Conservation (phyloP, 2,888 invertebrate species). For the Phengaris arion region DNA sequence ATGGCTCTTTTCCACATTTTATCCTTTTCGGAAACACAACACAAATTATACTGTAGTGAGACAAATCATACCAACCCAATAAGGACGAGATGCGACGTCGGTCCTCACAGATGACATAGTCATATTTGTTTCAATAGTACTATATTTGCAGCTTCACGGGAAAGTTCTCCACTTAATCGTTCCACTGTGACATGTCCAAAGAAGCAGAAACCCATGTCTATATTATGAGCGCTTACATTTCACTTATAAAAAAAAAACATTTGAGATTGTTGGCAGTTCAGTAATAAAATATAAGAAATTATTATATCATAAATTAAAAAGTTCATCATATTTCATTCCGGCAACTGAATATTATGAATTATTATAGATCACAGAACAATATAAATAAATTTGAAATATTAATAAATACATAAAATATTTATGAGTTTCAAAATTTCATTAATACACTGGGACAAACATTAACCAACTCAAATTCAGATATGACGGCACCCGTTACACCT, state of each 20-base stretch:
- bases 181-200: slow-evolving; percentile 67
- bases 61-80: slow-evolving; percentile 38
- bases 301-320: slow-evolving; percentile 43
- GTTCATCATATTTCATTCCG: slow-evolving; percentile 34
- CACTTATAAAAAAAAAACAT: slow-evolving; percentile 51
- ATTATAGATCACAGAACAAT: slow-evolving; percentile 16
- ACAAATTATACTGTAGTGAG: slow-evolving; percentile 82
- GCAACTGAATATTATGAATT: slow-evolving; percentile 22
- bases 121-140: slow-evolving; percentile 47
- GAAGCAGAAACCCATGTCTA: slow-evolving; percentile 65
- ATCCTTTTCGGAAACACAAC: slow-evolving; percentile 93
- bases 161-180: slow-evolving; percentile 47
- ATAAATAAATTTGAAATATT: slow-evolving; percentile 24
- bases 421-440: slow-evolving; percentile 41
- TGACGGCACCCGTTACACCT: slow-evolving; percentile 69
- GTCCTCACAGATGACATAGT: slow-evolving; percentile 43
- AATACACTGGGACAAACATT: slow-evolving; percentile 58
- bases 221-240: slow-evolving; percentile 61
- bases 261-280: slow-evolving; percentile 66
- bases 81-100: slow-evolving; percentile 37
- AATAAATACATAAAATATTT: slow-evolving; percentile 40
- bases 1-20: slow-evolving; percentile 90
- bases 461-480: slow-evolving; percentile 78
- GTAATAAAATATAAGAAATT: slow-evolving; percentile 36
- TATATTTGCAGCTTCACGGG: slow-evolving; percentile 66